Percentiles rank a stretch among this genome's conserved stretches.
These are phyloP conservation scores for Onychostoma macrolepis DNA, from an alignment of 2,113 vertebrate species.

Conservation along the genomic window DNA sequence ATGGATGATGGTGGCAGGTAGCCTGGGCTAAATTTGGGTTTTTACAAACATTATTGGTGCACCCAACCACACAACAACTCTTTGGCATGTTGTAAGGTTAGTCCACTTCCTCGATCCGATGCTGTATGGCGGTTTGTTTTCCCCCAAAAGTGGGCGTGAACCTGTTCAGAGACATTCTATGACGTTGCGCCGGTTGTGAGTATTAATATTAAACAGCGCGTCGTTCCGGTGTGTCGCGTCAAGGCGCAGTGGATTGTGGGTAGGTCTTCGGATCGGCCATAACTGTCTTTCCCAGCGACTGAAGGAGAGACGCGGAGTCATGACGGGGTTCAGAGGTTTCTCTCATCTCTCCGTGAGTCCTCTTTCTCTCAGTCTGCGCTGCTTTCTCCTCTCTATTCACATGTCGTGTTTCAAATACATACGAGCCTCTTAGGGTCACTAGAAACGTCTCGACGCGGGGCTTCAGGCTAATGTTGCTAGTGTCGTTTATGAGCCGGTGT, in stretches of 20 bases:
- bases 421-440: background rate
- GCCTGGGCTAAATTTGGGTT: too few relatives aligned
- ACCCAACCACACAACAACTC: too few relatives aligned
- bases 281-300: constrained; percentile 50
- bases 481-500: background rate
- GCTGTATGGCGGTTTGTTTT: too few relatives aligned
- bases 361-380: background rate
- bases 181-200: too few relatives aligned
- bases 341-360: constrained; percentile 69
- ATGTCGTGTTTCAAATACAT: background rate
- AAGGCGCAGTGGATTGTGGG: constrained; percentile 65
- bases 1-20: too few relatives aligned
- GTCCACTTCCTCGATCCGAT: too few relatives aligned
- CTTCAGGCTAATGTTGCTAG: background rate
- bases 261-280: constrained; percentile 55
- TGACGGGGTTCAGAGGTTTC: constrained; percentile 70
- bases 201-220: background rate
- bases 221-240: background rate
- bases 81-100: too few relatives aligned
- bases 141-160: too few relatives aligned
- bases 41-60: too few relatives aligned
- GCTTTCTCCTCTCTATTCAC: background rate
- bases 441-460: background rate
- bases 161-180: too few relatives aligned
- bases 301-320: constrained; percentile 70